phyloP scores from a whole-genome alignment of 2,888 invertebrate genomes.

The Diplazon laetatorius region DNA sequence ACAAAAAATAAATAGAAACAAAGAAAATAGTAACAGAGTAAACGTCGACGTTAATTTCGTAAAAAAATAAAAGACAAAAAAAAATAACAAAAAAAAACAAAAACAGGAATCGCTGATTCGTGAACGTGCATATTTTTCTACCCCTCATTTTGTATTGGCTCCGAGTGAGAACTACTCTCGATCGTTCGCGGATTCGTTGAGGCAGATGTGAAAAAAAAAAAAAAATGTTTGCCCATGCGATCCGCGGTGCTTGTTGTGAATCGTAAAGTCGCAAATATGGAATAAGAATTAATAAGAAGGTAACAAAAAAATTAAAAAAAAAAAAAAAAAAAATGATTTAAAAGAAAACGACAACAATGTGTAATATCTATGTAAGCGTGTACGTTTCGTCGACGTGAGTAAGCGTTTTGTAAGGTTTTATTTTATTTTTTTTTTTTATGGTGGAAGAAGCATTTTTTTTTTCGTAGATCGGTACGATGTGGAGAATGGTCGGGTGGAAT shows the following conservation, averaged over 20 bases:
- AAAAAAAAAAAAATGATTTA: conserved; percentile 15
- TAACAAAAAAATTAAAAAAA: conserved; percentile 35
- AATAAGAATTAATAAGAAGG: too few relatives aligned
- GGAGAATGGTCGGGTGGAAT: conserved; percentile 42
- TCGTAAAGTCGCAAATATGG: conserved; percentile 54
- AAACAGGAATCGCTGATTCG: conserved; percentile 34
- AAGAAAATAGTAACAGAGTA: too few relatives aligned
- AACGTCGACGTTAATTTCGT: too few relatives aligned
- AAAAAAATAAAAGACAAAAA: too few relatives aligned
- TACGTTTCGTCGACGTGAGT: conserved; percentile 54
- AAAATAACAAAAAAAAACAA: background rate
- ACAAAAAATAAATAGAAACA: conserved; percentile 46
- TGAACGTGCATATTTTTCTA: conserved; percentile 63
- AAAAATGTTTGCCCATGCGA: conserved; percentile 61
- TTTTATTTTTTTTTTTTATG: conserved; percentile 28
- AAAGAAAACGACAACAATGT: conserved; percentile 14
- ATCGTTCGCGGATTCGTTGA: too few relatives aligned
- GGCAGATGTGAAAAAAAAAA: conserved; percentile 1
- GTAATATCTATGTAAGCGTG: conserved; percentile 48
- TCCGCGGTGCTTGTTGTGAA: conserved; percentile 61
- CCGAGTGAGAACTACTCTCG: conserved; percentile 56
- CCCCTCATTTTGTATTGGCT: conserved; percentile 65
- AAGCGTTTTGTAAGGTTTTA: too few relatives aligned
- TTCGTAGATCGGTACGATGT: conserved; percentile 25
- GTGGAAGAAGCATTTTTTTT: background rate